These are phyloP conservation scores for Eumaeus atala DNA, from an alignment of 1,140 invertebrate species.

Conservation along the genomic window DNA sequence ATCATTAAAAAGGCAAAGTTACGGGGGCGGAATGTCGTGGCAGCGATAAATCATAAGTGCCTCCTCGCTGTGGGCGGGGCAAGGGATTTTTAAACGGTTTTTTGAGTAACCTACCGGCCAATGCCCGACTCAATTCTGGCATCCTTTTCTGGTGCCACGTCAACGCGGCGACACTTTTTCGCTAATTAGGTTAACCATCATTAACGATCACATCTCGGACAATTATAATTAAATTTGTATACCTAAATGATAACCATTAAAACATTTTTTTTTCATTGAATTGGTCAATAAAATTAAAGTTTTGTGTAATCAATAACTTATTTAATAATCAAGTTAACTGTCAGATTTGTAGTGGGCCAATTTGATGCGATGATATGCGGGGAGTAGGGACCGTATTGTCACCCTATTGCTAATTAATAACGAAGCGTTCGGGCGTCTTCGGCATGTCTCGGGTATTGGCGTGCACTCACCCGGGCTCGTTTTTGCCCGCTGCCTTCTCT, in stretches of 20 bases:
- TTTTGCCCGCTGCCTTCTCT: constrained; percentile 59
- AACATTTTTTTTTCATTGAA: too few species aligned
- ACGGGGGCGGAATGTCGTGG: constrained; percentile 65
- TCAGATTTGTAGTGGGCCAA: too few species aligned
- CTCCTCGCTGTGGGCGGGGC: constrained; percentile 47
- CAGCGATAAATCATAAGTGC: constrained; percentile 70
- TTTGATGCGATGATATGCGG: too few species aligned
- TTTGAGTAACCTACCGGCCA: constrained; percentile 63
- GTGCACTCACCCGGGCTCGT: constrained; percentile 52
- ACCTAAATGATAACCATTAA: too few species aligned
- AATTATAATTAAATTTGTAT: constrained; percentile 19
- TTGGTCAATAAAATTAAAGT: too few species aligned
- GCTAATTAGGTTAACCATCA: constrained; percentile 68
- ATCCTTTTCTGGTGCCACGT: constrained; percentile 60
- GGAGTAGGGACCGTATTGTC: constrained; percentile 38
- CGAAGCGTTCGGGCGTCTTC: constrained; percentile 33
- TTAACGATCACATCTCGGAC: constrained; percentile 57
- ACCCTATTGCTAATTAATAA: constrained; percentile 68
- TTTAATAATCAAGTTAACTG: too few species aligned
- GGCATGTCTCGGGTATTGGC: constrained; percentile 44
- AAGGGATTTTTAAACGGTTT: constrained; percentile 72
- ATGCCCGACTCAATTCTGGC: constrained; percentile 54
- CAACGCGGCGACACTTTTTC: constrained; percentile 65
- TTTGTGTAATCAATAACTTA: too few species aligned
- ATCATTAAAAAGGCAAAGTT: constrained; percentile 70